These are phyloP conservation scores for Philhelius pedissequus DNA, from an alignment of 2,888 invertebrate genomes.

Conservation along the genomic window DNA sequence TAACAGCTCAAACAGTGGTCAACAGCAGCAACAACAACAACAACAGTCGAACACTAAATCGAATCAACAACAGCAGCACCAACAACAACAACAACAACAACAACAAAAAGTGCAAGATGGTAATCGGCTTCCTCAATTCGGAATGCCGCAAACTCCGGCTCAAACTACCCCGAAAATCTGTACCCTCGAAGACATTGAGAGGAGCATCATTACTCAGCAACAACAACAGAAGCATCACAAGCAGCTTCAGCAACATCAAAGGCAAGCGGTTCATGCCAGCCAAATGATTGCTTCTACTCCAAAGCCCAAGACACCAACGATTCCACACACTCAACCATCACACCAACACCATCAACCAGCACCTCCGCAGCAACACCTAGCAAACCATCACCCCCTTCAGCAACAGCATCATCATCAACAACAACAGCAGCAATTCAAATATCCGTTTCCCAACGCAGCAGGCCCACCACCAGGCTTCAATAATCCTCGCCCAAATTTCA, in stretches of 20 bases:
- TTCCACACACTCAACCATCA: conserved; percentile 61
- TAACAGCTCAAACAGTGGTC: conserved; percentile 65
- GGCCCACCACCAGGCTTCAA: conserved; percentile 63
- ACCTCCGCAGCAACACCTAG: conserved; percentile 66
- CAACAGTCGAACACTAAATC: conserved; percentile 39
- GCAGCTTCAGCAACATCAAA: conserved; percentile 69
- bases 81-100: background rate
- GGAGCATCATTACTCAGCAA: conserved; percentile 77
- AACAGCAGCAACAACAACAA: conserved; percentile 37
- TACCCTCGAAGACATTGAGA: conserved; percentile 78
- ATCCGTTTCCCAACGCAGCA: conserved; percentile 38
- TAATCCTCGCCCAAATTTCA: conserved; percentile 63
- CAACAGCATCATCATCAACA: conserved; percentile 68
- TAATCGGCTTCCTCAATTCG: conserved; percentile 69
- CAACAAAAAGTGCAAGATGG: background rate
- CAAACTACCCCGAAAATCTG: conserved; percentile 74
- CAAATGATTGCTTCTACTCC: conserved; percentile 69
- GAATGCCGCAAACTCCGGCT: conserved; percentile 67
- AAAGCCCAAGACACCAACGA: conserved; percentile 69
- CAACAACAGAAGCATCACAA: conserved; percentile 73
- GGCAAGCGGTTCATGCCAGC: conserved; percentile 48
- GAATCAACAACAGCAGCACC: conserved; percentile 31
- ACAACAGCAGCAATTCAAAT: conserved; percentile 44
- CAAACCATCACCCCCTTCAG: conserved; percentile 71
- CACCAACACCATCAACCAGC: conserved; percentile 35